Conservation (phyloP, 2,113 vertebrate species). For the Ginglymostoma cirratum region DNA sequence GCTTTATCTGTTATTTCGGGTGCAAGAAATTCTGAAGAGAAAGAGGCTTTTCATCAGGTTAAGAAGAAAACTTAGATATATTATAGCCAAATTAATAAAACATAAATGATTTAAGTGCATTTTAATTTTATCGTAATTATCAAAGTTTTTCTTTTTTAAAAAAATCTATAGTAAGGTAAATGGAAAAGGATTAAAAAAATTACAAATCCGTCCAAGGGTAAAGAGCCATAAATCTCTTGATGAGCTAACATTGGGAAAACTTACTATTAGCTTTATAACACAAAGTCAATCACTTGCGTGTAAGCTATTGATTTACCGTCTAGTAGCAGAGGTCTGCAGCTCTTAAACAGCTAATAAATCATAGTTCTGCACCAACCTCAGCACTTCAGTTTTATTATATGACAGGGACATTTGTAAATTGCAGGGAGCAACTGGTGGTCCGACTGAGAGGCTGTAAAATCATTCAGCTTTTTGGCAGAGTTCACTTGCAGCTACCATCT, state of each 20-base stretch:
- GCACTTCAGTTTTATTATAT: constrained; percentile 19
- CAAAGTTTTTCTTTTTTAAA: background rate
- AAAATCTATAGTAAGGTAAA: background rate
- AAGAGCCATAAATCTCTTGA: constrained; percentile 38
- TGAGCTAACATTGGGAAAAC: constrained; percentile 37
- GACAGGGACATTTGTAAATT: constrained; percentile 10
- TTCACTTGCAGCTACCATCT: constrained; percentile 8
- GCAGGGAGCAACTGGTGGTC: constrained; percentile 5
- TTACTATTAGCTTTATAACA: constrained; percentile 41
- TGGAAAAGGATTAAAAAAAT: constrained; percentile 6
- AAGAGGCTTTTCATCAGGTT: background rate
- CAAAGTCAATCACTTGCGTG: constrained; percentile 42
- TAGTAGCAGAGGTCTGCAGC: constrained; percentile 29
- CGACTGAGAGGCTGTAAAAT: background rate
- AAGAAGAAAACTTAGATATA: background rate
- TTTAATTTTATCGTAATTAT: background rate
- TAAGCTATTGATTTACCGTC: constrained; percentile 42
- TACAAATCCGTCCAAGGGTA: constrained; percentile 19
- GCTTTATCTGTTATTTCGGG: background rate
- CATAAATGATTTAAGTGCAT: background rate
- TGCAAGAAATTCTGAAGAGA: background rate
- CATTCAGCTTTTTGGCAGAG: constrained; percentile 16
- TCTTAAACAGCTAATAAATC: constrained; percentile 42
- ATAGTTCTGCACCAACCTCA: constrained; percentile 33
- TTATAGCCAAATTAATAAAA: background rate